Evolutionary conservation across 2,888 invertebrate species (phyloP).

Genomic region (Ctenicera cuprea): DNA sequence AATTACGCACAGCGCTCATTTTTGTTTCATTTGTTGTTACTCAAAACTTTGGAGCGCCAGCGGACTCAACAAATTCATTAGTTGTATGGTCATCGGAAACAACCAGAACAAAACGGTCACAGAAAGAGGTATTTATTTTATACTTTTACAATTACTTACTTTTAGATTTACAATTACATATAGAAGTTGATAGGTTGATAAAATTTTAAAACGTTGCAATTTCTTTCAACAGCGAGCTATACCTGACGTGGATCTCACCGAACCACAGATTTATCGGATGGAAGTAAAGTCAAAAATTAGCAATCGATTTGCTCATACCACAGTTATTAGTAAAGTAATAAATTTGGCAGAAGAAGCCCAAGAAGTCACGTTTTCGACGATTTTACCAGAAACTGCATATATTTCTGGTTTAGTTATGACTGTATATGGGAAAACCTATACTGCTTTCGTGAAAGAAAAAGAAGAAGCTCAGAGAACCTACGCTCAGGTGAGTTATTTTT

Average conservation of each 20-base stretch:
- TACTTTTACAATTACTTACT: too few species aligned
- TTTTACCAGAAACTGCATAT: slow-evolving; percentile 82
- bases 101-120: background rate
- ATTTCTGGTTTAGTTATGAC: slow-evolving; percentile 83
- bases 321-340: slow-evolving; percentile 78
- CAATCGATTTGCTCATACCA: slow-evolving; percentile 81
- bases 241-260: background rate
- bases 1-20: background rate
- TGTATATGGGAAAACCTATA: slow-evolving; percentile 78
- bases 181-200: too few species aligned
- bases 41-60: background rate
- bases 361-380: slow-evolving; percentile 79
- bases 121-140: slow-evolving; percentile 1
- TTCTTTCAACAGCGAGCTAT: background rate
- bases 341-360: slow-evolving; percentile 78
- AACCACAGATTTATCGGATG: slow-evolving; percentile 77
- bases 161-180: too few species aligned
- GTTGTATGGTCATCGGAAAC: slow-evolving; percentile 4
- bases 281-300: slow-evolving; percentile 78
- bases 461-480: slow-evolving; percentile 77
- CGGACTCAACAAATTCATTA: slow-evolving; percentile 1
- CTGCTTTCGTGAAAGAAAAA: slow-evolving; percentile 80
- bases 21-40: background rate
- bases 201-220: background rate
- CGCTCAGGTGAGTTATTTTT: slow-evolving; percentile 61